These are phyloP conservation scores for Reticulitermes speratus DNA, from an alignment of 1,140 invertebrate species.

Conservation along the genomic window DNA sequence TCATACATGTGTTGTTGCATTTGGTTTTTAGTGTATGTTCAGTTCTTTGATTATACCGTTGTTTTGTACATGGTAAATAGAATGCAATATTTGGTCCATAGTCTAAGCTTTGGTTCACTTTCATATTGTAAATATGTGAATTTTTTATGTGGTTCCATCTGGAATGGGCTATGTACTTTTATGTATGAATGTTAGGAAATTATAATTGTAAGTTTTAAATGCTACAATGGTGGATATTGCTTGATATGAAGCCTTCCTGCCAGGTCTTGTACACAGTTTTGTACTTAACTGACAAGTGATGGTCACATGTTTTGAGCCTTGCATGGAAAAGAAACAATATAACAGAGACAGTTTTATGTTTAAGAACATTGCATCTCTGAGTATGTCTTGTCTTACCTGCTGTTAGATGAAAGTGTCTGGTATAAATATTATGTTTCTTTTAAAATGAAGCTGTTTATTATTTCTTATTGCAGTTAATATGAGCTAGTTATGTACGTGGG, in stretches of 20 bases:
- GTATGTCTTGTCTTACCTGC: not conserved
- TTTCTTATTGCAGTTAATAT: not conserved
- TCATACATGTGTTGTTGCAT: not conserved
- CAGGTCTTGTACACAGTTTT: not conserved
- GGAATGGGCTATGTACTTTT: not conserved
- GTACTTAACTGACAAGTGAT: not conserved
- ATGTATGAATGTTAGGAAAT: not conserved
- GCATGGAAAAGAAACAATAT: not conserved
- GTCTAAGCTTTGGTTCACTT: not conserved
- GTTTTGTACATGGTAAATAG: not conserved
- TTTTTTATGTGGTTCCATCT: not conserved
- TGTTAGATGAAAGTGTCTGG: not conserved
- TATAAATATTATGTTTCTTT: not conserved
- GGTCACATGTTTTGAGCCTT: not conserved
- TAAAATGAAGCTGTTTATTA: not conserved
- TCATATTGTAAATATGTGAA: not conserved
- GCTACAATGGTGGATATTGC: not conserved
- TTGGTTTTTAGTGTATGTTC: not conserved
- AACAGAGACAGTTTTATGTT: not conserved
- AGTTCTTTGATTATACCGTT: not conserved
- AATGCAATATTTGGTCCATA: not conserved
- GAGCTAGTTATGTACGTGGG: not conserved
- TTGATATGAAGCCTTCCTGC: not conserved
- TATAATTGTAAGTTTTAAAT: conserved; percentile 3
- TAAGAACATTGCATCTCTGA: not conserved